Conservation (phyloP, 2,797 vertebrate species). For the Propithecus deckenii region DNA sequence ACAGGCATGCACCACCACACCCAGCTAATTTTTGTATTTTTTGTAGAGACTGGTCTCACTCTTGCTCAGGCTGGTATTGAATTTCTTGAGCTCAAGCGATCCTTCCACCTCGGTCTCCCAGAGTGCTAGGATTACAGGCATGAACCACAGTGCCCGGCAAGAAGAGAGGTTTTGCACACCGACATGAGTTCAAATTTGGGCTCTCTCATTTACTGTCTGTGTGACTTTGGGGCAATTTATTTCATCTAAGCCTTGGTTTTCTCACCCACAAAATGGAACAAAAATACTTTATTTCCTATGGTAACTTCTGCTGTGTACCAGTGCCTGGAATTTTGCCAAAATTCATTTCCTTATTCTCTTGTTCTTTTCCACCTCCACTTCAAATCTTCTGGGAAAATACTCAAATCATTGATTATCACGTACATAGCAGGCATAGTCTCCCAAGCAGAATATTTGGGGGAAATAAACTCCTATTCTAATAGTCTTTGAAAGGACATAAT, state of each 20-base stretch:
- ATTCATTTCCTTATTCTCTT: background rate
- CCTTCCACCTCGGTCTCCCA: too few species aligned
- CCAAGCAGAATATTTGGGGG: background rate
- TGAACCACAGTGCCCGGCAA: too few species aligned
- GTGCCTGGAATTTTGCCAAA: background rate
- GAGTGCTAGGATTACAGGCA: too few species aligned
- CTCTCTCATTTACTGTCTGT: background rate
- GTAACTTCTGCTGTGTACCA: background rate
- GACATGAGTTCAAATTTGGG: background rate
- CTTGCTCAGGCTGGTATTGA: too few species aligned
- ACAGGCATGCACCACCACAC: too few species aligned
- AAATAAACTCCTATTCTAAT: background rate
- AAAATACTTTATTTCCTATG: background rate
- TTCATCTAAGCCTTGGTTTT: background rate
- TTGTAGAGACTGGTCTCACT: too few species aligned
- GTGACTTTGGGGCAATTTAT: background rate
- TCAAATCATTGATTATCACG: background rate
- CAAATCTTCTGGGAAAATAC: background rate
- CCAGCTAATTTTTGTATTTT: too few species aligned
- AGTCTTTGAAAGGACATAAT: conserved; percentile 19
- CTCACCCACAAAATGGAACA: background rate
- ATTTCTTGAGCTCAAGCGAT: too few species aligned
- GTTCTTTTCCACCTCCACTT: background rate
- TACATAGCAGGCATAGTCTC: background rate
- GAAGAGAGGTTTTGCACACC: background rate